Evolutionary conservation across 2,888 invertebrate species (phyloP).

Genomic region (Stenodera caucasica): DNA sequence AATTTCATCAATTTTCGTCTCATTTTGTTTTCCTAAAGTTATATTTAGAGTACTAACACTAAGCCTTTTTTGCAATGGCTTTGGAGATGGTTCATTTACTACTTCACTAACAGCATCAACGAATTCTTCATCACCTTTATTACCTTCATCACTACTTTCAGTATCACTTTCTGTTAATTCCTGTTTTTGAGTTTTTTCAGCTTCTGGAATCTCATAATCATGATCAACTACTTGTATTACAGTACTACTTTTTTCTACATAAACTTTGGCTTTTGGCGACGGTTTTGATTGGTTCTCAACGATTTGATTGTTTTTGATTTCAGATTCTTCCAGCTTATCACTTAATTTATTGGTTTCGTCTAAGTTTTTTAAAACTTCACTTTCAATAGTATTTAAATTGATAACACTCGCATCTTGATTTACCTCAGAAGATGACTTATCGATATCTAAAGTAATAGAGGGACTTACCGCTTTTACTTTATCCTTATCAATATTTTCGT

Average conservation of each 20-base stretch:
- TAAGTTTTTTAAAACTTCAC: conserved; percentile 42
- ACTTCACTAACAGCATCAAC: conserved; percentile 40
- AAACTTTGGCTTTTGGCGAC: conserved; percentile 38
- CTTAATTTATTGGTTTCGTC: conserved; percentile 41
- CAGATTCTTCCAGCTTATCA: conserved; percentile 28
- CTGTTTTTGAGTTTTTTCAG: conserved; percentile 22
- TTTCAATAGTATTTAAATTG: conserved; percentile 37
- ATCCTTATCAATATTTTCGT: conserved; percentile 37
- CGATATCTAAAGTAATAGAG: conserved; percentile 19
- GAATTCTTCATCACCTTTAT: conserved; percentile 37
- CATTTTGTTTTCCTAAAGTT: conserved; percentile 19
- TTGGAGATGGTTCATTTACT: neutral
- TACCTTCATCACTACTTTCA: conserved; percentile 39
- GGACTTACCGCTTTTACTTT: conserved; percentile 53
- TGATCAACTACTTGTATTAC: conserved; percentile 50
- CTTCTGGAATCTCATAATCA: conserved; percentile 29
- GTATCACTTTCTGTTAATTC: conserved; percentile 34
- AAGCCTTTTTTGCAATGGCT: conserved; percentile 31
- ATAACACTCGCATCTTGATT: conserved; percentile 32
- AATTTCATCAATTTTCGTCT: conserved; percentile 2
- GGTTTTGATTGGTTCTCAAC: conserved; percentile 4
- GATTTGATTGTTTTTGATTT: conserved; percentile 13
- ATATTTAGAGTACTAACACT: conserved; percentile 39
- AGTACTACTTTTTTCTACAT: conserved; percentile 53
- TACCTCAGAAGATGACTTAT: conserved; percentile 22